Evolutionary conservation across 1,140 invertebrate species (phyloP).

Genomic region (Neotoxoptera formosana): DNA sequence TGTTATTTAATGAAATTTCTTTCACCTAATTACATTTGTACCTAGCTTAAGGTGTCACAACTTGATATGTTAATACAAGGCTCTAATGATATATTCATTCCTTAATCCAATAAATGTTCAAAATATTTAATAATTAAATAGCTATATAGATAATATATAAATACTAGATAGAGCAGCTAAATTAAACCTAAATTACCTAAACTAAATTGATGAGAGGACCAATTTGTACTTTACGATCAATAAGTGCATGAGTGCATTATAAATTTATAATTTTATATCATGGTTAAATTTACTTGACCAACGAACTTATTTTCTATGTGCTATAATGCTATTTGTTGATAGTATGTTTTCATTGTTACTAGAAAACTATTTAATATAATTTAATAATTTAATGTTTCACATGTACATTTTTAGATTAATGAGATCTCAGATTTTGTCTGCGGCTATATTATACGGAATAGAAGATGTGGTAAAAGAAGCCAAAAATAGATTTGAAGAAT

Average conservation of each 20-base stretch:
- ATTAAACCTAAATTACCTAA: no score
- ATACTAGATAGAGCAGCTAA: no score
- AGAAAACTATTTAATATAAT: background rate
- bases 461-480: constrained; percentile 72
- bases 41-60: no score
- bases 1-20: no score
- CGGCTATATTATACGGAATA: constrained; percentile 72
- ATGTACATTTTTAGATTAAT: constrained; percentile 65
- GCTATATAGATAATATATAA: no score
- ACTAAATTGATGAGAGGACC: background rate
- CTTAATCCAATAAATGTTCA: no score
- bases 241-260: background rate
- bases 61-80: no score
- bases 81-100: no score
- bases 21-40: no score
- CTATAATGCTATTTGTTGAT: background rate
- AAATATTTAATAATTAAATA: no score
- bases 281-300: background rate
- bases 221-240: no score
- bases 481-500: constrained; percentile 70
- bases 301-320: background rate
- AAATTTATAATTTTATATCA: background rate
- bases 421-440: constrained; percentile 68
- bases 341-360: background rate
- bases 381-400: background rate